Evolutionary conservation across 2,888 invertebrate genomes (phyloP), one percentile per base, ranked within the genome.

Genomic region (Drosophila pseudotakahashii): DNA sequence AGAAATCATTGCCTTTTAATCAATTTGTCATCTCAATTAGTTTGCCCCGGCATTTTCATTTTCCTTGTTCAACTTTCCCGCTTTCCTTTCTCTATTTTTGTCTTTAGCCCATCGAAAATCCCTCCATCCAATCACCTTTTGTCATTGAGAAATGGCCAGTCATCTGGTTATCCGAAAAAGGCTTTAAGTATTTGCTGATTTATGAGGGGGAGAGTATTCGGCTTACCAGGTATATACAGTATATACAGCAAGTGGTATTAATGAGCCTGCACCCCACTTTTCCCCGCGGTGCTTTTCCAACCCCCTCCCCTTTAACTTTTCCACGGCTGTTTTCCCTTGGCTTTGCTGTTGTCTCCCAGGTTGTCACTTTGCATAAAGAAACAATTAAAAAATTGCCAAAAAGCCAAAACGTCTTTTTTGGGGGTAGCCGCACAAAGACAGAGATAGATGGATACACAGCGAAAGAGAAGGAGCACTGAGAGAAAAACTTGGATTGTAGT

Each of bases 291-390:
- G 45, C 57, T 50, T 7, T 7, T 9, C 37, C 51, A 16, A 37
- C 19, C 23, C 2, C 47, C 23, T 19, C 47, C 14, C 30, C n/a
- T 37, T 7, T 10, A 23, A 19, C 19, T 19, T 19, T 19, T 19
- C 19, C 19, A 19, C 19, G 19, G 19, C 19, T 19, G 23, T 16
- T 58, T 39, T 14, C 54, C 23, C 23, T 11, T 1, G 6, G 50
- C 62, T 48, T 36, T 63, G 19, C 50, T 48, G 51, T 59, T 48
- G 51, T 59, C 70, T 53, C 68, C 45, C 67, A 47, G 70, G 77
- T 75, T 83, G 88, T 76, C 88, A 81, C 89, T 90, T 90, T 85
- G 81, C 90, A 90, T 90, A 90, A 90, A 90, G 90, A 89, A 90
- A 88, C 90, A 90, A 90, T 90, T 90, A 90, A 89, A 84, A 85